Conservation (phyloP, 2,888 invertebrate genomes). For the Arge pagana region DNA sequence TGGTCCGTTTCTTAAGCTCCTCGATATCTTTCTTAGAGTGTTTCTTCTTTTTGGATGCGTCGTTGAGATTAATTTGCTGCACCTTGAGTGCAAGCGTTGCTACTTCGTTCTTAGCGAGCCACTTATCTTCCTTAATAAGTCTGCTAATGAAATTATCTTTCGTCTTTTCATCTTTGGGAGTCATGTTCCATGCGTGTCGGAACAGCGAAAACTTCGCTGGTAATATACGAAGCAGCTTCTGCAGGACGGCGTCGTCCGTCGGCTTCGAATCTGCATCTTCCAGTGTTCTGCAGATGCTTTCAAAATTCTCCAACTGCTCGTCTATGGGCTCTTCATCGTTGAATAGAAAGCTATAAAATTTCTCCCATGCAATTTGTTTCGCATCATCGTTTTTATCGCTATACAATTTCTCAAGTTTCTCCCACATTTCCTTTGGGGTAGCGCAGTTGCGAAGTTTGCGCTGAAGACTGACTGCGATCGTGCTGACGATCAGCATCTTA, state of each 20-base stretch:
- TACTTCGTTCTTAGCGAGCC: slow-evolving; percentile 4
- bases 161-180: slow-evolving; percentile 15
- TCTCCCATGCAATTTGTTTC: slow-evolving; percentile 25
- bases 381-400: slow-evolving; percentile 26
- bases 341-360: slow-evolving; percentile 28
- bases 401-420: slow-evolving; percentile 25
- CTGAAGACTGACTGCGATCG: no score
- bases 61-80: neutral
- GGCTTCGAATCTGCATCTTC: slow-evolving; percentile 14
- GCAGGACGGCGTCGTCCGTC: slow-evolving; percentile 7
- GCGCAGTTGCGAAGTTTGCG: slow-evolving; percentile 14
- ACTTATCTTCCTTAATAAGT: slow-evolving; percentile 17
- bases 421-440: slow-evolving; percentile 22
- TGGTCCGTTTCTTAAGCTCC: slow-evolving; percentile 12
- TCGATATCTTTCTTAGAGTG: slow-evolving; percentile 2
- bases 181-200: slow-evolving; percentile 23
- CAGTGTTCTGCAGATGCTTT: slow-evolving; percentile 20
- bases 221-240: slow-evolving; percentile 20
- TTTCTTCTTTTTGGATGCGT: slow-evolving; percentile 10
- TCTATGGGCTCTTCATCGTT: slow-evolving; percentile 16
- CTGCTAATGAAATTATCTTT: slow-evolving; percentile 16
- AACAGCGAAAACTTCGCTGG: slow-evolving; percentile 20
- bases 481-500: no score
- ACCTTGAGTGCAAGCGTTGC: slow-evolving; percentile 14
- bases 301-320: slow-evolving; percentile 16